Base-by-base conservation (phyloP, 2,797 vertebrate species). In the Trematocara caparti region DNA sequence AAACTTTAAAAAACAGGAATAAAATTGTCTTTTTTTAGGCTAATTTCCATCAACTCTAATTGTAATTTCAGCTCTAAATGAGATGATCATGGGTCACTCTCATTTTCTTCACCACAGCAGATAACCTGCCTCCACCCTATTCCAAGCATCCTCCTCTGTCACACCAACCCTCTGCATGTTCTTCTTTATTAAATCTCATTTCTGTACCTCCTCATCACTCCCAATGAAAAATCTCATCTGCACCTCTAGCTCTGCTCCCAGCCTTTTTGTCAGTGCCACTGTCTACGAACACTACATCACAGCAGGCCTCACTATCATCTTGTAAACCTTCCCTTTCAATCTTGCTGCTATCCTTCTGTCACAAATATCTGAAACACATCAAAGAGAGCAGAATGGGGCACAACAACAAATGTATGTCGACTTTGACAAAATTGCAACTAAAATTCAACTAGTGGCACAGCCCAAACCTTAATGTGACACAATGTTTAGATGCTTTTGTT, bases 221-320 rank as follows among this genome's bases (percentile, higher is more conserved):
- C 53, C 53, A 32, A 32, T 57, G 51, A 32, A 57, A 0, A 32
- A 32, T 0, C 27, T 1, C 27, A 17, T 32, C 5, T 57, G 53
- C 0, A 57, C 53, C 3, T 57, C 53, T 57, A 57, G 53, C 27
- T 17, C 27, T 55, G 0, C 27, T 55, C 30, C 53, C 53, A 17
- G 27, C 53, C 53, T 17, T 30, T 55, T 55, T 55, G 53, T 55
- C 27, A 55, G 27, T 30, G 53, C 53, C 27, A 55, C 51, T 0
- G 53, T 55, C 27, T 32, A 14, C 13, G 7, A 30, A 55, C 51
- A 55, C 14, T 30, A 30, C 51, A 55, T 55, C 51, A 30, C 51
- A 57, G n/a, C 57, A 38, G 57, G 32, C n/a, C 57, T 19, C n/a
- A 62, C n/a, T 0, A 12, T 19, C 32, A 62, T 36, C 57, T 38